Evolutionary conservation across 1,140 invertebrate species (phyloP).

Genomic region (Camponotus vicinus): DNA sequence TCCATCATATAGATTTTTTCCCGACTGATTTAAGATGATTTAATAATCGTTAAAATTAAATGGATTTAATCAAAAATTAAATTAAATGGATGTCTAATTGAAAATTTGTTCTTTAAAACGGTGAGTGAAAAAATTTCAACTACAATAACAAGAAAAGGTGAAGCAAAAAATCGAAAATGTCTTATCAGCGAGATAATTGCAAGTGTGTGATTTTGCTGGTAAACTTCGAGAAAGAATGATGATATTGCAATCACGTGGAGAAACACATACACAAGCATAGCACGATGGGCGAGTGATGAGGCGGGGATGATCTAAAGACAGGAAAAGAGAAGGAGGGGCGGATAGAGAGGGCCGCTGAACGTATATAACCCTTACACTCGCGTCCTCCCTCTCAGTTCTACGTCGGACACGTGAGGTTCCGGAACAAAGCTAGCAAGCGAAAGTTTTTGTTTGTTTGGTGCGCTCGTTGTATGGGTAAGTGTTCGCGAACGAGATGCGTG

Average conservation of each 20-base stretch:
- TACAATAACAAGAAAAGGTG: not conserved
- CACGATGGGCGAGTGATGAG: not conserved
- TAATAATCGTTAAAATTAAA: no score
- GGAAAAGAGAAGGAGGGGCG: not conserved
- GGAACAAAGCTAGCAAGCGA: conserved; percentile 71
- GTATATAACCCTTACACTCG: conserved; percentile 73
- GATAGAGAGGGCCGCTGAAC: conserved; percentile 11
- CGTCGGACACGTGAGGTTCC: conserved; percentile 76
- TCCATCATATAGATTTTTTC: not conserved
- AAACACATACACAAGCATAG: conserved; percentile 25
- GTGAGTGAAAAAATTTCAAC: not conserved
- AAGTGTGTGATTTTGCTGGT: conserved; percentile 43
- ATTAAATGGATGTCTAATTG: no score
- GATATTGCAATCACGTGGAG: conserved; percentile 63
- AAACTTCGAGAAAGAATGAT: conserved; percentile 28
- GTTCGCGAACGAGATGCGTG: not conserved
- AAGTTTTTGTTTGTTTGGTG: conserved; percentile 86
- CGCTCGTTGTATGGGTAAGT: conserved; percentile 86
- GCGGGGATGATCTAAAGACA: not conserved
- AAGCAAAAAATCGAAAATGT: not conserved
- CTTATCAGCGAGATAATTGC: conserved; percentile 28
- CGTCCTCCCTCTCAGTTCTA: conserved; percentile 77
- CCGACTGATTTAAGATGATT: not conserved
- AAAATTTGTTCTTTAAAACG: no score
- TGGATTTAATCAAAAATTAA: no score